Evolutionary conservation across 2,888 invertebrate genomes (phyloP), one percentile per base, ranked within the genome.

Genomic region (Apoda limacodes): DNA sequence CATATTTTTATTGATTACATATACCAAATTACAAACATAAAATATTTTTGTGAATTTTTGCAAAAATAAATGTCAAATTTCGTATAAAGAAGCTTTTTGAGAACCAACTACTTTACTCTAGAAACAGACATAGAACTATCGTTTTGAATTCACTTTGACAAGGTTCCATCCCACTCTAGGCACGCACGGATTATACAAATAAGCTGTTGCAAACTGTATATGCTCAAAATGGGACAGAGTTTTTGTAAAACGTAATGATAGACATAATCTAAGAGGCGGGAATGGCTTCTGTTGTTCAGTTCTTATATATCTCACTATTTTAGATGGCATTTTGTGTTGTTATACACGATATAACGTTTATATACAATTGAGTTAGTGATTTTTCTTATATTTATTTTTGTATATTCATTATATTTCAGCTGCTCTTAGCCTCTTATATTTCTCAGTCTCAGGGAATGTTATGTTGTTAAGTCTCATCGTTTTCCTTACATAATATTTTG

Each of bases 401-500:
- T 62, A 52, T 43, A 44, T 53, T 59, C 37, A 40, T 39, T 35
- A 37, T 44, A 36, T 23, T 54, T 60, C 60, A 60, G 55, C 66
- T 55, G 68, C 61, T 67, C 59, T 71, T 65, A 72, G 72, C 76
- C 72, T 74, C 74, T 60, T 63, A 54, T 65, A 66, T 61, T 51
- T 60, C 51, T 74, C 78, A 78, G 78, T 78, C 78, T 78, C 76
- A 63, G 78, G 78, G 78, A 78, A 78, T 78, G 78, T 74, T n/a
- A 60, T 64, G 74, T 68, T 75, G 72, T 67, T 70, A 64, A 78
- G 78, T 78, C 76, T 78, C 71, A 71, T 76, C 76, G 78, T 78
- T 78, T n/a, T 66, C 75, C 78, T 78, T 76, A 78, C 65, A n/a
- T n/a, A 63, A 60, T 64, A 60, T 57, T 46, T 57, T 60, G 62